These are phyloP conservation scores for Capitulum mitella DNA, from an alignment of 2,888 invertebrate species.

Conservation along the genomic window DNA sequence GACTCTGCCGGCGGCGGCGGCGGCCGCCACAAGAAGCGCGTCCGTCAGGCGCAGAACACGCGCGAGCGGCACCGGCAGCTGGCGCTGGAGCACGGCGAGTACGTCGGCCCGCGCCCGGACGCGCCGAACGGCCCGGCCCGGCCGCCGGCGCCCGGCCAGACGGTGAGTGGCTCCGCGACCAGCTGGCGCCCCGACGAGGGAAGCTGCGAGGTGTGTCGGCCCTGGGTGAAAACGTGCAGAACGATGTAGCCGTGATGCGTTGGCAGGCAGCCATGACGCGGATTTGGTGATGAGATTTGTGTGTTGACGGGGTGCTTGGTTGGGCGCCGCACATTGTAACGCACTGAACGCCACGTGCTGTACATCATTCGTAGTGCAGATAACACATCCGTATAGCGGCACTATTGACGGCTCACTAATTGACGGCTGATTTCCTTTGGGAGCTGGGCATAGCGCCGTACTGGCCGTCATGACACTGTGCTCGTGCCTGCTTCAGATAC, in stretches of 20 bases:
- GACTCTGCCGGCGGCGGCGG: conserved; percentile 45
- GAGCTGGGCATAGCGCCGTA: too few relatives aligned
- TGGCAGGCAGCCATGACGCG: too few relatives aligned
- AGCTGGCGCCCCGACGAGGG: background rate
- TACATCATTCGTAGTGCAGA: too few relatives aligned
- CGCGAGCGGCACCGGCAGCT: conserved; percentile 75
- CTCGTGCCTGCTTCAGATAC: too few relatives aligned
- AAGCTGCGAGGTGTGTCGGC: background rate
- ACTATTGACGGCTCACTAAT: too few relatives aligned
- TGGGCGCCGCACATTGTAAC: too few relatives aligned
- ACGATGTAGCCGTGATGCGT: background rate
- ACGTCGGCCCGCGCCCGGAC: conserved; percentile 53
- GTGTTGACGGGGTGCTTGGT: too few relatives aligned
- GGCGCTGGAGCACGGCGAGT: conserved; percentile 78
- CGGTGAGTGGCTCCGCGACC: background rate
- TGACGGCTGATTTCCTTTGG: too few relatives aligned
- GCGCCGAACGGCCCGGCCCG: conserved; percentile 33
- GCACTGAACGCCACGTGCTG: too few relatives aligned
- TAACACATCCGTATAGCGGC: too few relatives aligned
- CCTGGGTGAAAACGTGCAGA: too few relatives aligned
- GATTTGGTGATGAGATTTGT: background rate
- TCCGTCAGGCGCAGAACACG: conserved; percentile 78
- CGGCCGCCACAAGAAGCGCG: conserved; percentile 65
- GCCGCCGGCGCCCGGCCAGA: conserved; percentile 20
- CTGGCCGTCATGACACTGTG: too few relatives aligned